Percentiles rank a stretch among this genome's conserved stretches.
phyloP scores from a whole-genome alignment of 2,797 vertebrate genomes.

The Sphenopsis melanotis region DNA sequence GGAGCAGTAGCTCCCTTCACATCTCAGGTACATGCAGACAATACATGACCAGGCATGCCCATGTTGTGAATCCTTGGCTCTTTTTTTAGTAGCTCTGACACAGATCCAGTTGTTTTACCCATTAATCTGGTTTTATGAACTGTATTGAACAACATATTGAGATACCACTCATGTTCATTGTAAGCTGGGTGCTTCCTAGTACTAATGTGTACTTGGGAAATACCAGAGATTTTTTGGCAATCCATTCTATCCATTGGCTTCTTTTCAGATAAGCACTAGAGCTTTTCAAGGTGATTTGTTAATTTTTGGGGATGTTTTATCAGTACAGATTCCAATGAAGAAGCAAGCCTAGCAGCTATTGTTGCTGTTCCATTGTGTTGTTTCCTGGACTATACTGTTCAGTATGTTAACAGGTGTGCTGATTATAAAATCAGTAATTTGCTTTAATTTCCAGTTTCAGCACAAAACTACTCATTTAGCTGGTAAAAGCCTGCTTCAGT shows the following conservation, averaged over 20 bases:
- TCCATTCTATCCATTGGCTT: background rate
- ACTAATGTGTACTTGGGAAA: background rate
- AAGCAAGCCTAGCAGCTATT: background rate
- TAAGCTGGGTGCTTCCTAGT: background rate
- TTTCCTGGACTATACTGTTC: background rate
- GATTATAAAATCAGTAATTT: background rate
- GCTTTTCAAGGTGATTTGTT: background rate
- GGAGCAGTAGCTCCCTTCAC: background rate
- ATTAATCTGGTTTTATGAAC: background rate
- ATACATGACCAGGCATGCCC: background rate
- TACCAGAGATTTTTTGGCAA: background rate
- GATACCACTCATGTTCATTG: background rate
- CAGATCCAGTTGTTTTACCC: background rate
- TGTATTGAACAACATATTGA: background rate
- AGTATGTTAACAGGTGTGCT: background rate
- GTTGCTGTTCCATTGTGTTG: background rate
- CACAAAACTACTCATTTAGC: background rate
- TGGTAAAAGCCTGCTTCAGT: background rate
- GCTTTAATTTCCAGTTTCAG: background rate
- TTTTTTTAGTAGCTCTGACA: background rate
- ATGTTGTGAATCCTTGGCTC: background rate
- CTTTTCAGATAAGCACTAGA: background rate
- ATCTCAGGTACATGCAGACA: background rate
- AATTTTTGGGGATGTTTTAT: background rate
- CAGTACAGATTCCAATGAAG: background rate